These are phyloP conservation scores for Hypocryptadius cinnamomeus DNA, from an alignment of 2,113 vertebrate genomes.

Conservation along the genomic window DNA sequence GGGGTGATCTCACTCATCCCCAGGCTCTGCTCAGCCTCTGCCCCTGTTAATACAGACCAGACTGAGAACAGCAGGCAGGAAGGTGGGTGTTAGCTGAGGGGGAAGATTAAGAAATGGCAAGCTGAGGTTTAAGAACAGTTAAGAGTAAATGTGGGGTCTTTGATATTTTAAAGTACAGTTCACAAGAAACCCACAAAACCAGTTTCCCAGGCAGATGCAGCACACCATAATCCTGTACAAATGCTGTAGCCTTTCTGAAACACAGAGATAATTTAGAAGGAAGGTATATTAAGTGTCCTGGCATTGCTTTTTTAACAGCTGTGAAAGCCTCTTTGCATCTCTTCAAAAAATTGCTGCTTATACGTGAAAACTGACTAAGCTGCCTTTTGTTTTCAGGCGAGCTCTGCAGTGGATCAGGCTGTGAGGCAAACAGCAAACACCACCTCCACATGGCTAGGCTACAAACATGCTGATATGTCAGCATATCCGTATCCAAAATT, in stretches of 20 bases:
- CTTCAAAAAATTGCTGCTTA: not conserved
- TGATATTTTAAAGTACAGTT: not conserved
- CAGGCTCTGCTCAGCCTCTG: not conserved
- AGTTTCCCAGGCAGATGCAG: not conserved
- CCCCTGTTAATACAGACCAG: not conserved
- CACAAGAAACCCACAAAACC: not conserved
- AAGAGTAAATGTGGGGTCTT: not conserved
- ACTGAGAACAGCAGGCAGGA: not conserved
- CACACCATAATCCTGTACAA: not conserved
- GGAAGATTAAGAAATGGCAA: not conserved
- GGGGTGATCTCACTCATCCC: not conserved
- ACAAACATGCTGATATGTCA: not conserved
- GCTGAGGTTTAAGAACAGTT: not conserved
- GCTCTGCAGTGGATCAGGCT: not conserved
- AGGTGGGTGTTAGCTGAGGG: not conserved
- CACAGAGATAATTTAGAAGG: not conserved
- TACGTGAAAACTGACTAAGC: not conserved
- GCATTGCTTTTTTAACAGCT: not conserved
- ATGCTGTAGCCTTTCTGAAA: not conserved
- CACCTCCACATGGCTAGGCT: not conserved
- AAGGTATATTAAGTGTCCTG: not conserved
- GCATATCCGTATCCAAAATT: not conserved
- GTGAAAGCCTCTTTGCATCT: conserved; percentile 15
- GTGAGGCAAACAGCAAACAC: not conserved
- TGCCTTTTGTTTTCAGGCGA: not conserved